A percentile compares a stretch with the other conserved stretches of the same genome.
Conservation (phyloP, 2,888 invertebrate species). For the Caenorhabditis sp. region DNA sequence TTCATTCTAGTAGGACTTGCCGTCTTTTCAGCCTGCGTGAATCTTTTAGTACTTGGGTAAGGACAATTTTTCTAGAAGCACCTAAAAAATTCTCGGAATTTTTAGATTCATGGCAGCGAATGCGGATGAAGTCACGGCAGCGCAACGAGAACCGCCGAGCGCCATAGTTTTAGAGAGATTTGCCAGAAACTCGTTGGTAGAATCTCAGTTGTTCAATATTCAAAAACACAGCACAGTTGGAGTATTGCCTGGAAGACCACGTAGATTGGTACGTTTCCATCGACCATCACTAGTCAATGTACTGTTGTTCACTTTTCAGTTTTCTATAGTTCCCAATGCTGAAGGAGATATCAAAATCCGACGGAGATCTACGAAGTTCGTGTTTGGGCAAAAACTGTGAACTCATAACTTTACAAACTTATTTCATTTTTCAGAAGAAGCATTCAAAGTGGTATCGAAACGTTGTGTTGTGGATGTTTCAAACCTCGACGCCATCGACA, state of each 20-base stretch:
- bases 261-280: conserved; percentile 15
- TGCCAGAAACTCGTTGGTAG: conserved; percentile 56
- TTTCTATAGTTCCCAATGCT: conserved; percentile 31
- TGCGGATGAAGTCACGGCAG: conserved; percentile 73
- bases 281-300: not conserved
- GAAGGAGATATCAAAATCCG: conserved; percentile 10
- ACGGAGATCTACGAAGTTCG: conserved; percentile 14
- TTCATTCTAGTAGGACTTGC: conserved; percentile 98
- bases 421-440: no score
- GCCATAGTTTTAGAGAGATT: conserved; percentile 63
- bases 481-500: conserved; percentile 15
- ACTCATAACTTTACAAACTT: no score
- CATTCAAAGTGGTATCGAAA: conserved; percentile 32
- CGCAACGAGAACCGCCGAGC: conserved; percentile 64
- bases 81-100: not conserved
- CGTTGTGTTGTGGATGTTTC: conserved; percentile 33
- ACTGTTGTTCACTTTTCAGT: no score
- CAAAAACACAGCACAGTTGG: conserved; percentile 48
- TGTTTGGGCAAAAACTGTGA: not conserved
- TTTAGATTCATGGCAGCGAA: conserved; percentile 75
- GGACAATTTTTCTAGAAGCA: not conserved
- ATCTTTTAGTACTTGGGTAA: conserved; percentile 89
- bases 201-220: conserved; percentile 55
- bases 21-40: conserved; percentile 97
- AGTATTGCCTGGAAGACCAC: conserved; percentile 25